Base-by-base conservation (phyloP, 2,888 invertebrate genomes). In the Andricus quercusramuli region DNA sequence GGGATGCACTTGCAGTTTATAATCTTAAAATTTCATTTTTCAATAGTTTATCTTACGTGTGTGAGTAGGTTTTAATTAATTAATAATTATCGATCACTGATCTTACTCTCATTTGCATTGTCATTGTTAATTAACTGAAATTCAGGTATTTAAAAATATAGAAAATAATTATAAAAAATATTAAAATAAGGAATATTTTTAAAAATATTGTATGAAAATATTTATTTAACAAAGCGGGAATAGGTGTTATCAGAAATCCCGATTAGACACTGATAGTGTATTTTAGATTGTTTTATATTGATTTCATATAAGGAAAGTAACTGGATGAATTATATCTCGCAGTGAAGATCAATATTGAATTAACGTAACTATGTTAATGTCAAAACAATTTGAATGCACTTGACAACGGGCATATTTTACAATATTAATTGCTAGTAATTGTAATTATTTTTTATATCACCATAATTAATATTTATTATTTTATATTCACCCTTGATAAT, bases 321-420 rank as follows among this genome's bases (percentile, higher is more conserved):
- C 44, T 47, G 5, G 47, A 44, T 44, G 44, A 44, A 44, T 44
- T 47, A 47, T 47, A 5, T 47, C 17, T 17, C 17, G 47, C 5
- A 17, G 47, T 47, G 3, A 17, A 17, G 17, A 17, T 47, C 47
- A 47, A 47, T 47, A 47, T 17, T 17, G 6, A 47, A 47, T 47
- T 47, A 47, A 47, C 47, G 47, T 47, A 5, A 47, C 47, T 47
- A 47, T 17, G 17, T 47, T 17, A 47, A 47, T n/a, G 56, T 56
- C n/a, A n/a, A n/a, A 56, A 56, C 56, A 56, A 56, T 56, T 56
- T n/a, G n/a, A 56, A 56, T 56, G 6, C 56, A 56, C 56, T 56
- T 56, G 8, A 56, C 8, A 56, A 56, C 8, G n/a, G 56, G 6
- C n/a, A 56, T 56, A n/a, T 44, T 44, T 44, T 15, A 44, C 15